A percentile compares a stretch with the other conserved stretches of the same genome.
Evolutionary conservation across 1,140 invertebrate genomes (phyloP).

Genomic region (Coptotermes formosanus): DNA sequence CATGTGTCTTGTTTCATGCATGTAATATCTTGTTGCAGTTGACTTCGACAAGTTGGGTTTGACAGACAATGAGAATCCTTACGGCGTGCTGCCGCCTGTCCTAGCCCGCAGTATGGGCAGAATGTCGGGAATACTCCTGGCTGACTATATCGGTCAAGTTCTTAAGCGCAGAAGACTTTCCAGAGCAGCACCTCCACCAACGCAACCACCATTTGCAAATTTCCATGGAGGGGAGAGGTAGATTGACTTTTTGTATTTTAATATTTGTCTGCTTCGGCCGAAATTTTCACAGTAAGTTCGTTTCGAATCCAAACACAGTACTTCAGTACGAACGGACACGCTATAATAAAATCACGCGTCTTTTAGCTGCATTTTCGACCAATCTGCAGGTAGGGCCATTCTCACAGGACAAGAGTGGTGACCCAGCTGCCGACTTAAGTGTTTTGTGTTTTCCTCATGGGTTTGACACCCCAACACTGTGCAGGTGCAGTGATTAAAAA

Average conservation of each 20-base stretch:
- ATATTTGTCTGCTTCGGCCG: conserved; percentile 33
- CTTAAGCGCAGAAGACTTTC: conserved; percentile 64
- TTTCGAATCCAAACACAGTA: too few relatives aligned
- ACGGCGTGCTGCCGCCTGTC: conserved; percentile 69
- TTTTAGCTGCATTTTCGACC: too few relatives aligned
- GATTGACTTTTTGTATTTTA: neutral
- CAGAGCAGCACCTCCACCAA: conserved; percentile 44
- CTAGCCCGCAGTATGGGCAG: conserved; percentile 68
- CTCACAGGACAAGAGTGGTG: too few relatives aligned
- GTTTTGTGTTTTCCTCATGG: too few relatives aligned
- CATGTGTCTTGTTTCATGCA: too few relatives aligned
- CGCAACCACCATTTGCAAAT: conserved; percentile 36
- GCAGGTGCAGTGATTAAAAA: too few relatives aligned
- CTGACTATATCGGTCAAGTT: conserved; percentile 69
- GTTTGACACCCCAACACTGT: too few relatives aligned
- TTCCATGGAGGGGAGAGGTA: conserved; percentile 76
- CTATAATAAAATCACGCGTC: too few relatives aligned
- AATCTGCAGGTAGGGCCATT: too few relatives aligned
- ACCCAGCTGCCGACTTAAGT: too few relatives aligned
- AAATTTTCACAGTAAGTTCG: conserved; percentile 33
- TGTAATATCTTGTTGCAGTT: conserved; percentile 55
- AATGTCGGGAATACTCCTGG: conserved; percentile 62
- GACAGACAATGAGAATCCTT: conserved; percentile 82
- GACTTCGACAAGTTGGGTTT: conserved; percentile 79
- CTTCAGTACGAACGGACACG: too few relatives aligned